Evolutionary conservation across 2,888 invertebrate genomes (phyloP), one percentile per base, ranked within the genome.

Genomic region (Chrysotoxum bicinctum): DNA sequence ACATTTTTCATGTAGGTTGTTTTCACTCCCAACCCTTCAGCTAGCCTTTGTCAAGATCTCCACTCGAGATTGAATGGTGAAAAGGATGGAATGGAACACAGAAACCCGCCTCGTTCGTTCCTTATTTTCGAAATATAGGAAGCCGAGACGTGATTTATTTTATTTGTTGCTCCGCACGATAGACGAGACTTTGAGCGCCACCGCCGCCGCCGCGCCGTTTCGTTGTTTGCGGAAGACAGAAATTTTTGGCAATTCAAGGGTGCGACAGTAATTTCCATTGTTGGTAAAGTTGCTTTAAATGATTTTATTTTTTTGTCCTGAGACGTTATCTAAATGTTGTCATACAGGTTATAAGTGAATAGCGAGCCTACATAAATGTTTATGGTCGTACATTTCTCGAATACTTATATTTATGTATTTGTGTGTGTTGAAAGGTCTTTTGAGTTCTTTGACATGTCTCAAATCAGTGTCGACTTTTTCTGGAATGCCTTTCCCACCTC

Each of bases 1-100:
- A 84, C 75, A 84, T 84, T 80, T 84, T 84, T 84, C 80, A 75
- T 84, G 79, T 72, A 37, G 70, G 60, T 75, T 76, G 60, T 72
- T 80, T 66, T 70, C 19, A 21, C 7, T 40, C 37, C 12, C 54
- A 9, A 8, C 52, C 30, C 50, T 40, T 43, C 6, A n/a, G 8
- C 12, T 64, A 1, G 64, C 32, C 45, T 32, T 23, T 23, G 45
- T 26, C 64, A 64, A 62, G 62, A 64, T 64, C 37, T 64, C 12
- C 45, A 32, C 14, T 48, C 16, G 6, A 78, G 74, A 83, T 64
- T 66, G 58, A 75, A 66, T 70, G n/a, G 50, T 66, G 74, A 70
- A 79, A 75, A 66, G 83, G 79, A 56, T 75, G 70, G n/a, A n/a
- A 10, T 4, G 12, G 10, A 30, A 10, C 1, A 21, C 10, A 58